These are phyloP conservation scores for Caranx ignobilis DNA, from an alignment of 2,113 vertebrate species.

Conservation along the genomic window DNA sequence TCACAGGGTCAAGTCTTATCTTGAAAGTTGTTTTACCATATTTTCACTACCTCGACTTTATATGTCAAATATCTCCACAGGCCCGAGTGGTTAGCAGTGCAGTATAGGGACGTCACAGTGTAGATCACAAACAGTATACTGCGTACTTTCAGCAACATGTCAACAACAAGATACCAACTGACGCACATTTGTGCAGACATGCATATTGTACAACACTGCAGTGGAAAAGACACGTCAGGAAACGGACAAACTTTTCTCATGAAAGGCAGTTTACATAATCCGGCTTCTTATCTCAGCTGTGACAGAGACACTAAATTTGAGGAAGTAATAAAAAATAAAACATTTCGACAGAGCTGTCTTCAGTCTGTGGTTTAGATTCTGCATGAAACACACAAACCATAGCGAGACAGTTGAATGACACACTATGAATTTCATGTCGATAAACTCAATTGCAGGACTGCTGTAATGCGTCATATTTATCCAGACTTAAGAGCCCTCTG, in stretches of 20 bases:
- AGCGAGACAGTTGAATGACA: background rate
- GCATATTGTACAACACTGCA: constrained; percentile 22
- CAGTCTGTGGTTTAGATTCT: background rate
- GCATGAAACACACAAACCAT: background rate
- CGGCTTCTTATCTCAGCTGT: background rate
- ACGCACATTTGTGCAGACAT: constrained; percentile 55
- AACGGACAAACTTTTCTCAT: background rate
- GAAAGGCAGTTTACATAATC: background rate
- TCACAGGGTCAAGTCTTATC: too few relatives aligned
- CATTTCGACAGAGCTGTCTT: background rate
- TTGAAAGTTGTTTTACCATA: background rate
- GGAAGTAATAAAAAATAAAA: background rate
- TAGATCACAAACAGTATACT: background rate
- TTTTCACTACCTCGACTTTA: background rate
- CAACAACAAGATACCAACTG: constrained; percentile 58
- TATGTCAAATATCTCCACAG: background rate
- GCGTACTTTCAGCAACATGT: constrained; percentile 22
- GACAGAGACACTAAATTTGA: background rate
- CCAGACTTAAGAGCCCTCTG: background rate
- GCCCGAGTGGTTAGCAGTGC: background rate
- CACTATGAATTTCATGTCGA: background rate
- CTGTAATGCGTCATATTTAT: background rate
- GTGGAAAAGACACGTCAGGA: background rate
- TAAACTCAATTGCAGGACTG: background rate
- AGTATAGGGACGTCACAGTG: background rate